Evolutionary conservation across 2,888 invertebrate species (phyloP).

Genomic region (Alentia gelatinosa): DNA sequence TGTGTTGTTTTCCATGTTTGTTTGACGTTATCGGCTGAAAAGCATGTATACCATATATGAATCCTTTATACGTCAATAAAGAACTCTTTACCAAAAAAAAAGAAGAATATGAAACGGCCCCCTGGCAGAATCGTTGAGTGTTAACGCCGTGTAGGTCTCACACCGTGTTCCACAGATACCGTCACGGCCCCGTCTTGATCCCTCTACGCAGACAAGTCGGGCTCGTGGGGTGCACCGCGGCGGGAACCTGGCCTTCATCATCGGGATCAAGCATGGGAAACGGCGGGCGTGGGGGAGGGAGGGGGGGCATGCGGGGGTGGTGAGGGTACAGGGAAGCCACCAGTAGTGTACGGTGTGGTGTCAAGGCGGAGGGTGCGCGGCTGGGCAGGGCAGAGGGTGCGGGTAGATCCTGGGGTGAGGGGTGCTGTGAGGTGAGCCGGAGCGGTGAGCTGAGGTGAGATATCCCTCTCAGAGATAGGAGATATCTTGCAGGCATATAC

Average conservation of each 20-base stretch:
- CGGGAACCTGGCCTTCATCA: background rate
- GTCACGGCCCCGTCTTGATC: background rate
- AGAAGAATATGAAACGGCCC: no score
- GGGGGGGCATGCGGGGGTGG: background rate
- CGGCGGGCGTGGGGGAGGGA: background rate
- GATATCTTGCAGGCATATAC: no score
- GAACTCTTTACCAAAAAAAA: no score
- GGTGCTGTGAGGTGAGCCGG: background rate
- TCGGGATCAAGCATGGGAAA: no score
- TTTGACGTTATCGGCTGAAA: no score
- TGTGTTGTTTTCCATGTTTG: no score
- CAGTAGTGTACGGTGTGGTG: background rate
- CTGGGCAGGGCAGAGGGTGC: background rate
- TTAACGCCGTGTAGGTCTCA: no score
- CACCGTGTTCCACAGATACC: background rate
- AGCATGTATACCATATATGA: no score
- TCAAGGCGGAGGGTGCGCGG: background rate
- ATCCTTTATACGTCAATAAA: no score
- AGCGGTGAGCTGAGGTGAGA: background rate
- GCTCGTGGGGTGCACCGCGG: background rate
- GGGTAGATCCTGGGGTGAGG: background rate
- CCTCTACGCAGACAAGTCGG: background rate
- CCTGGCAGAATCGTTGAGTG: no score
- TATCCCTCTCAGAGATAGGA: no score
- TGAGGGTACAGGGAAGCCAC: background rate